These are phyloP conservation scores for Limonius californicus DNA, from an alignment of 1,140 invertebrate species.

Conservation along the genomic window DNA sequence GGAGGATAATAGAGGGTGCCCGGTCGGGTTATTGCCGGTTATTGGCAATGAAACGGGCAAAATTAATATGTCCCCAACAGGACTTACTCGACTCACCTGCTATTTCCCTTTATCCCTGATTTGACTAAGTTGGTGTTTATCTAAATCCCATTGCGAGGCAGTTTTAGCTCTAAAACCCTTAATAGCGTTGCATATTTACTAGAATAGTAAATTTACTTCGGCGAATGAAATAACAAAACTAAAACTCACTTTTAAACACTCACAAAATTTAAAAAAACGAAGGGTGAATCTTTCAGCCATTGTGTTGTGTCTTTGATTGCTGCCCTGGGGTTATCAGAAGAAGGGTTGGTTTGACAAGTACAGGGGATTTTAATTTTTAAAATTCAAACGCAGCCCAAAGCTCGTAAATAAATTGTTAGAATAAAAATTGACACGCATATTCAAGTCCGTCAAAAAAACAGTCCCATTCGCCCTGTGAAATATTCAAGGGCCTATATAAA, in stretches of 20 bases:
- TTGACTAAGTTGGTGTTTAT: not conserved
- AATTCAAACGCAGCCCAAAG: conserved; percentile 9
- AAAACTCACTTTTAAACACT: not conserved
- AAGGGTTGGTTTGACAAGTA: conserved; percentile 12
- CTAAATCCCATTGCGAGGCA: no score
- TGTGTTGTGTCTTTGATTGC: conserved; percentile 4
- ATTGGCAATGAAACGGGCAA: conserved; percentile 20
- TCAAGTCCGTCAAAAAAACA: conserved; percentile 13
- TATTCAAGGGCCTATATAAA: conserved; percentile 10
- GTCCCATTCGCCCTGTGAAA: not conserved
- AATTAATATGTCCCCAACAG: conserved; percentile 15
- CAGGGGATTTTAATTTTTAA: conserved; percentile 15
- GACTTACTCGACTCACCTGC: not conserved
- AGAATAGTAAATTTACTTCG: not conserved
- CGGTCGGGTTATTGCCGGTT: conserved; percentile 17
- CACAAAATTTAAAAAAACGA: not conserved
- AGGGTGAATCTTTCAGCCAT: conserved; percentile 3
- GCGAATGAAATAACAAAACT: not conserved
- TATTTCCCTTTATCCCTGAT: not conserved
- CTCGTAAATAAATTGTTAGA: conserved; percentile 12
- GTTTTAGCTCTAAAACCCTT: not conserved
- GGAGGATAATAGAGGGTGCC: conserved; percentile 21
- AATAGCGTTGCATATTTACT: not conserved
- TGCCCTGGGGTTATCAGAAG: conserved; percentile 6
- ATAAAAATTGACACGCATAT: conserved; percentile 14